phyloP scores from a whole-genome alignment of 2,113 vertebrate species.

The Sander vitreus region DNA sequence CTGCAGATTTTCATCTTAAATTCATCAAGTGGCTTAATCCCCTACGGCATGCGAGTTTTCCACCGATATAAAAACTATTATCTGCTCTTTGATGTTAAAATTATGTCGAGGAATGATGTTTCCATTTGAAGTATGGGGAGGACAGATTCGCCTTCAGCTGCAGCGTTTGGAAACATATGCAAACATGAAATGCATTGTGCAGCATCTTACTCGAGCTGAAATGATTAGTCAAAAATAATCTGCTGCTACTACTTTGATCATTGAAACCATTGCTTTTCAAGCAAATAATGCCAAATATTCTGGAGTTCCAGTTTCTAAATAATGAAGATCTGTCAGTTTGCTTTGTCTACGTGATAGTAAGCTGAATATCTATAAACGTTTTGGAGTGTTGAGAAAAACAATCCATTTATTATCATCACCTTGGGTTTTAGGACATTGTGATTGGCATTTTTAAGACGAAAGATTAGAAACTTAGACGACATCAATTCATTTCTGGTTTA shows the following conservation, averaged over 20 bases:
- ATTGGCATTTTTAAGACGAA: not conserved
- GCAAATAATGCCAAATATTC: not conserved
- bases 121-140: not conserved
- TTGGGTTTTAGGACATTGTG: too few species aligned
- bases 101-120: not conserved
- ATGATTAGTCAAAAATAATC: not conserved
- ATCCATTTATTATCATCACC: not conserved
- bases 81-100: not conserved
- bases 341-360: not conserved
- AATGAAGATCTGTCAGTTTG: not conserved
- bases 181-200: not conserved
- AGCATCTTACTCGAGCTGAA: not conserved
- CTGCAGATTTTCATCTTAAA: slow-evolving; percentile 4
- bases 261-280: not conserved
- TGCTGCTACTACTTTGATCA: not conserved
- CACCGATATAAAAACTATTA: not conserved
- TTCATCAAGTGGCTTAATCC: slow-evolving; percentile 32
- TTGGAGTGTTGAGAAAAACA: not conserved
- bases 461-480: too few species aligned
- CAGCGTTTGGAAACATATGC: not conserved
- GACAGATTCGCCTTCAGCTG: not conserved
- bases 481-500: too few species aligned
- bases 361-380: not conserved
- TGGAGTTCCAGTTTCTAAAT: not conserved
- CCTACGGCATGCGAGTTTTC: not conserved